These are phyloP conservation scores for Yponomeuta malinellus DNA, from an alignment of 2,888 invertebrate genomes.

Conservation along the genomic window DNA sequence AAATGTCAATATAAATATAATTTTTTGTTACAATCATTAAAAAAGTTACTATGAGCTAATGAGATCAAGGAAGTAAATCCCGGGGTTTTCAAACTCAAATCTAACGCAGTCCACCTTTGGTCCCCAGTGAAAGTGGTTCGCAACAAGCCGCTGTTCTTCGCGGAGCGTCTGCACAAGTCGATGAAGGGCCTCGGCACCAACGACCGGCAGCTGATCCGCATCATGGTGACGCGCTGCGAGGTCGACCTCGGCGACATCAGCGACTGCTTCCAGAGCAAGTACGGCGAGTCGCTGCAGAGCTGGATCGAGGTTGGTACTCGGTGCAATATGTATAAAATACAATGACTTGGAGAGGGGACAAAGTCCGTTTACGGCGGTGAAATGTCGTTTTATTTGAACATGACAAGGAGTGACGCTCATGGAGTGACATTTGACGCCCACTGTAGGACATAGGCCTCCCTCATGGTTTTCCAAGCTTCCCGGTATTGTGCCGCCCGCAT, in stretches of 20 bases:
- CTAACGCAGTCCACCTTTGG: neutral
- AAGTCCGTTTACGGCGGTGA: neutral
- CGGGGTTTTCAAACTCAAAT: too few species aligned
- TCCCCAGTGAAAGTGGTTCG: conserved; percentile 83
- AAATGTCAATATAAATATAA: too few species aligned
- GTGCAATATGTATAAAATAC: too few species aligned
- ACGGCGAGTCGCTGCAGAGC: conserved; percentile 84
- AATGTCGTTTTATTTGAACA: too few species aligned
- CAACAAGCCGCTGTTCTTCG: conserved; percentile 89
- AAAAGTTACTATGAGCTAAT: too few species aligned
- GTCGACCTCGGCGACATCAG: conserved; percentile 91
- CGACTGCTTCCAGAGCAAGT: conserved; percentile 83
- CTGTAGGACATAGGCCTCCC: too few species aligned
- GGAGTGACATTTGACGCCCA: too few species aligned
- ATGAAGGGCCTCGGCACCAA: conserved; percentile 95
- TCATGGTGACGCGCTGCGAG: conserved; percentile 89
- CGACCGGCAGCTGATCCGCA: conserved; percentile 88
- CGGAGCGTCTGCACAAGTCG: conserved; percentile 88
- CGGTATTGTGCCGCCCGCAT: too few species aligned
- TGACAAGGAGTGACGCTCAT: too few species aligned
- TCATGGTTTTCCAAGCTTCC: too few species aligned
- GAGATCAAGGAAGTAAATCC: too few species aligned
- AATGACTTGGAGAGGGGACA: neutral
- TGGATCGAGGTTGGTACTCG: conserved; percentile 80
- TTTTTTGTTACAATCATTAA: too few species aligned